These are phyloP conservation scores for Pomatorhinus ruficollis DNA, from an alignment of 2,113 vertebrate genomes.

Conservation along the genomic window DNA sequence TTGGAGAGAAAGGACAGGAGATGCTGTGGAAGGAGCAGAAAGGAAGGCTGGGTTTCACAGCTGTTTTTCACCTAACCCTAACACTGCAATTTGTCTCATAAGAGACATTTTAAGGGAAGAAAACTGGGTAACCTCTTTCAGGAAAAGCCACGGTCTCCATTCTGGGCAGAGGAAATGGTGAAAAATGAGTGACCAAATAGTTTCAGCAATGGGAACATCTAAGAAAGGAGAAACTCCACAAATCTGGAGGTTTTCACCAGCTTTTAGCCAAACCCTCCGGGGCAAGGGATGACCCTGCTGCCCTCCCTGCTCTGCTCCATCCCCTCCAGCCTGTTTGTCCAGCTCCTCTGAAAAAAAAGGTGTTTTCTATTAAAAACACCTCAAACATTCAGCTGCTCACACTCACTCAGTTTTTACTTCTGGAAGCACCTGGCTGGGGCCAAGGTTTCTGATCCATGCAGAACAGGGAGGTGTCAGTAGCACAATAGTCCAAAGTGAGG, in stretches of 20 bases:
- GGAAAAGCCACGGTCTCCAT: not conserved
- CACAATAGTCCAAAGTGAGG: not conserved
- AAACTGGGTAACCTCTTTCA: not conserved
- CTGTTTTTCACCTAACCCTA: not conserved
- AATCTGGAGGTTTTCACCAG: not conserved
- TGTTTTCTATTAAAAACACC: not conserved
- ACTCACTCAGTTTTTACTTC: not conserved
- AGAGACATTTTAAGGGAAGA: not conserved
- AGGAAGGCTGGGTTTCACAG: not conserved
- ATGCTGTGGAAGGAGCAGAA: not conserved
- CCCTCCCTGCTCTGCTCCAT: not conserved
- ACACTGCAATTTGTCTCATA: not conserved
- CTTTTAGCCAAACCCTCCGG: not conserved
- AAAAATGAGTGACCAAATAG: not conserved
- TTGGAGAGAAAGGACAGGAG: not conserved
- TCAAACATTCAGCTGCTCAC: not conserved
- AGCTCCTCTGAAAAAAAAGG: not conserved
- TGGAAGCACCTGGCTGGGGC: not conserved
- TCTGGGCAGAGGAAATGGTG: not conserved
- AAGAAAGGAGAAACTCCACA: not conserved
- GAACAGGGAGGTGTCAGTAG: not conserved
- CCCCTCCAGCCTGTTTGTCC: not conserved
- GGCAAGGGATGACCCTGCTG: not conserved
- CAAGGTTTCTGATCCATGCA: not conserved
- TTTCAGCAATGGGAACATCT: not conserved